Base-by-base conservation (phyloP, 2,797 vertebrate genomes). In the Labeo calbasu region DNA sequence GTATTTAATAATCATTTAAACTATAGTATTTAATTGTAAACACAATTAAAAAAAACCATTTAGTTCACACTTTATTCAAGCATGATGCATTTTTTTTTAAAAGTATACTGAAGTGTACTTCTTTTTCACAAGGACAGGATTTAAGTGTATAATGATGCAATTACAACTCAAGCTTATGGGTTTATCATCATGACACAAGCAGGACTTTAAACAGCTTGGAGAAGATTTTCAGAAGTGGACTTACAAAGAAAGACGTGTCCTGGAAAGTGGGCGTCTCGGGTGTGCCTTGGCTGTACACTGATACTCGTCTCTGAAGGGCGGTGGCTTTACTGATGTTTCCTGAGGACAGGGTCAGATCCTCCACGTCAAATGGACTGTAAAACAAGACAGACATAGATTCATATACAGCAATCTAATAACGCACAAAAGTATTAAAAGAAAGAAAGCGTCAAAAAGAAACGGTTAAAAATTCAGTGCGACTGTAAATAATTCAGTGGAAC, bases 231-330 rank as follows among this genome's bases (percentile, higher is more conserved):
- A 6, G 2, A 72, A 71, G 15, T 28, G 65, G 21, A 96, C 98
- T 98, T 94, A 99, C 98, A 86, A 99, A 99, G 93, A 99, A 99
- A n/a, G 97, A 93, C 84, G 95, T 95, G 83, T 99, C 97, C 93
- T 97, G 98, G 93, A 98, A 98, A 87, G 95, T 97, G 87, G 98
- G 98, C 0, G 98, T 99, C 90, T 99, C 98, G 0, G 98, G 98
- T 5, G 97, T 98, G 85, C 97, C 97, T 94, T 99, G 98, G 93
- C 98, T 99, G 92, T 99, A 99, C 89, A 99, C 92, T 2, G 98
- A 99, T 91, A 99, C 96, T 87, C 98, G 95, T 90, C 98, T 96
- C 91, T 99, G 98, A n/a, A 99, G 94, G 66, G 96, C 97, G 0
- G 96, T 93, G 14, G 96, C 93, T 93, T 98, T 99, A 93, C 94